Evolutionary conservation across 2,113 vertebrate genomes (phyloP), one percentile per base, ranked within the genome.

Genomic region (Anthoscopus minutus): DNA sequence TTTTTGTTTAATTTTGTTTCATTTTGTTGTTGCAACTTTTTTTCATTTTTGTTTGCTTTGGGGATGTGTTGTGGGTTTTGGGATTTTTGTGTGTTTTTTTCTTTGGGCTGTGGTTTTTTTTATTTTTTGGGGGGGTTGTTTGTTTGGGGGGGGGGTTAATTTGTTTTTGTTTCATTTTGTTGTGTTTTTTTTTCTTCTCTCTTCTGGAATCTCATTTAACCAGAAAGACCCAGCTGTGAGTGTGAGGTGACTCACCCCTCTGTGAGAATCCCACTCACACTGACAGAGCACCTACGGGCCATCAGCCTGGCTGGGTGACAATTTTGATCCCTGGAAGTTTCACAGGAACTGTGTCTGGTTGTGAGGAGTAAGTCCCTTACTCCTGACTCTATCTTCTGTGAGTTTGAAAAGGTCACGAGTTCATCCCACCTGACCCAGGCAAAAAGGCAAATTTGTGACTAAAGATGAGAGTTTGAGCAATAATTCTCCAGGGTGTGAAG

Each of bases 281-380:
- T 45, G 37, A 19, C 30, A 53, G 21, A 35, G 35, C 38, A 27
- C 3, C 4, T 15, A 13, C 8, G 28, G 47, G 15, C 24, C 51
- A 18, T 23, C 48, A 13, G n/a, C 28, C 40, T 10, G 7, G 4
- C 1, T 37, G 48, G 47, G 51, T 83, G 57, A n/a, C 11, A 40
- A 33, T 64, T 65, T 3, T 78, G 37, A 87, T 15, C 40, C 48
- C 37, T 48, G 17, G 2, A 10, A 24, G 5, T 88, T 92, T 92
- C 76, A 9, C 35, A 80, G 54, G 45, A 65, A n/a, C 0, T 10
- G 0, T 23, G 27, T 13, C 53, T 35, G 3, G 12, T 8, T 61
- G 5, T 20, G 6, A 2, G 0, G 6, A 2, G 0, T 23, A 53
- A 83, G 7, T 60, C 27, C 15, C 8, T 72, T 11, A 8, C 25